These are phyloP conservation scores for Bambusicola thoracicus DNA, from an alignment of 2,113 vertebrate genomes.

Conservation along the genomic window DNA sequence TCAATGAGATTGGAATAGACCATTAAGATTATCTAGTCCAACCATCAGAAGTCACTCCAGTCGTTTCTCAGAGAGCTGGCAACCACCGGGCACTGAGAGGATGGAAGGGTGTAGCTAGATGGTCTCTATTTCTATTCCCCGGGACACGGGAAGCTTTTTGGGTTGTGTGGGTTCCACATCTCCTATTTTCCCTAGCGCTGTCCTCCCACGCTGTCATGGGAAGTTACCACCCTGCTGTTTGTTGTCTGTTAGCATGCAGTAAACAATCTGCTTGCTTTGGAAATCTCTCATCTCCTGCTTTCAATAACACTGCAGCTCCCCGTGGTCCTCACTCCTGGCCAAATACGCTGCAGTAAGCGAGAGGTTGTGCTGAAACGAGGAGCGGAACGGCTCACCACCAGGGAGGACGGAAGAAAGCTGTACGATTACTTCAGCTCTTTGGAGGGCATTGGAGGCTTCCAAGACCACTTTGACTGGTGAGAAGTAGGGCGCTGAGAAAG, in stretches of 20 bases:
- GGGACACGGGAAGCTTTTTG: not conserved
- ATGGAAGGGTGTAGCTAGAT: not conserved
- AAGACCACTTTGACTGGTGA: slow-evolving; percentile 92
- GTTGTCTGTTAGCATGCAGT: not conserved
- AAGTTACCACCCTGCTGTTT: not conserved
- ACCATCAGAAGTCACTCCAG: not conserved
- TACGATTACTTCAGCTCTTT: slow-evolving; percentile 84
- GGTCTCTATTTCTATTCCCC: not conserved
- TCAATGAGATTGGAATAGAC: too few relatives aligned
- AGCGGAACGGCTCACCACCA: slow-evolving; percentile 62
- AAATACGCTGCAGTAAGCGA: slow-evolving; percentile 83
- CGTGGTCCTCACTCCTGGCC: slow-evolving; percentile 78
- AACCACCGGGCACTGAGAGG: not conserved
- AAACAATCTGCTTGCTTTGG: not conserved
- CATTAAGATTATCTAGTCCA: too few relatives aligned
- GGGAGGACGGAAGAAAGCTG: slow-evolving; percentile 73
- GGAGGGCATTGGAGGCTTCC: slow-evolving; percentile 86
- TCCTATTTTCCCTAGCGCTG: not conserved
- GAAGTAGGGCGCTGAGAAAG: not conserved
- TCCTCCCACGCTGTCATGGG: not conserved
- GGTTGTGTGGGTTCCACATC: not conserved
- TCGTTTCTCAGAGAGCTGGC: not conserved
- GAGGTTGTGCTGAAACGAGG: slow-evolving; percentile 77
- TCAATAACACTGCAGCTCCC: slow-evolving; percentile 73
- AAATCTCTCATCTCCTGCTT: not conserved